Evolutionary conservation across 2,888 invertebrate species (phyloP).

Genomic region (Macrophya alboannulata): DNA sequence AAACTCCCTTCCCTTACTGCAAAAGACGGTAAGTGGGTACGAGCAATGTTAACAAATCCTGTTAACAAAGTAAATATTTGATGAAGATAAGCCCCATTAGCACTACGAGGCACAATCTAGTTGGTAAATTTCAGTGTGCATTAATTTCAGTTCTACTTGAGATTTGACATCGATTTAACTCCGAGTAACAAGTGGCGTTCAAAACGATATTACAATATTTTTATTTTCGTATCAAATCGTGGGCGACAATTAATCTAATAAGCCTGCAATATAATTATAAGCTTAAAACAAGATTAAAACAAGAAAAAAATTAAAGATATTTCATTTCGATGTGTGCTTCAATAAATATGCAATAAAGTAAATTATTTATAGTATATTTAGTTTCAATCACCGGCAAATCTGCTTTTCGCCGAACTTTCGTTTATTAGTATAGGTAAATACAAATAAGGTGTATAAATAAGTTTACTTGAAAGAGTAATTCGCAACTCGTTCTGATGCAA

Average conservation of each 20-base stretch:
- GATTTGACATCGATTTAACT: conserved; percentile 38
- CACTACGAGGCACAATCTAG: conserved; percentile 32
- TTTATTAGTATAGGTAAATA: neutral
- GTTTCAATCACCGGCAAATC: neutral
- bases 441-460: neutral
- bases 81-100: conserved; percentile 67
- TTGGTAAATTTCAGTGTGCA: conserved; percentile 29
- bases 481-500: neutral
- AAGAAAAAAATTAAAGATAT: neutral
- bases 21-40: neutral
- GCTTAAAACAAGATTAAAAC: neutral
- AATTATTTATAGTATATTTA: neutral
- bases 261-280: neutral
- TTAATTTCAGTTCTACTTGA: conserved; percentile 47
- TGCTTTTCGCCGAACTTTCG: neutral
- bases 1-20: neutral
- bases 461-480: neutral
- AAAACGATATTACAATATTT: neutral
- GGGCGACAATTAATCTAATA: neutral
- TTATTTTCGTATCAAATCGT: neutral
- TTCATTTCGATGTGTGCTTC: neutral
- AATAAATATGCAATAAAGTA: neutral
- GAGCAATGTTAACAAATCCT: conserved; percentile 59
- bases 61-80: conserved; percentile 71
- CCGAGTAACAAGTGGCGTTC: neutral